Percentiles rank a stretch among this genome's conserved stretches.
Conservation (phyloP, 2,113 vertebrate genomes). For the Zootoca vivipara region DNA sequence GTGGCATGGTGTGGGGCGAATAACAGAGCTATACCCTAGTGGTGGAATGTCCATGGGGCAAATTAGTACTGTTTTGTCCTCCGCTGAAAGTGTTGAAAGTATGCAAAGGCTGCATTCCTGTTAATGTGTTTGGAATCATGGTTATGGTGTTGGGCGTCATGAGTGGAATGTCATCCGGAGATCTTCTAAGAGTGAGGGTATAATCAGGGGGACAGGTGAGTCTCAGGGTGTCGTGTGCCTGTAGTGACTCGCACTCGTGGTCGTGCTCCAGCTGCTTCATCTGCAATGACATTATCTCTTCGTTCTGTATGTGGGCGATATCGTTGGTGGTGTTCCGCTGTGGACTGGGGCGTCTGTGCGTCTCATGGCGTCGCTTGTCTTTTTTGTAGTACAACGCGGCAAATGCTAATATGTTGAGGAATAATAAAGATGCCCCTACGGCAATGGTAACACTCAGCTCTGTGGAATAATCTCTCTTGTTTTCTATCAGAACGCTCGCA, state of each 20-base stretch:
- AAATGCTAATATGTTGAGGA: slow-evolving; percentile 95
- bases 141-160: slow-evolving; percentile 95
- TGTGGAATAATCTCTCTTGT: slow-evolving; percentile 91
- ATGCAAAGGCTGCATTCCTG: slow-evolving; percentile 92
- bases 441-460: slow-evolving; percentile 96
- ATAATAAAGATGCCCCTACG: slow-evolving; percentile 92
- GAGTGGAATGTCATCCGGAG: slow-evolving; percentile 91
- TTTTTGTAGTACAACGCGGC: slow-evolving; percentile 96
- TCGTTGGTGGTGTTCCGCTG: slow-evolving; percentile 86
- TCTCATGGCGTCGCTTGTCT: slow-evolving; percentile 91
- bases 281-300: slow-evolving; percentile 93
- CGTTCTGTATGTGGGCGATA: slow-evolving; percentile 88
- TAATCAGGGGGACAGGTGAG: slow-evolving; percentile 93
- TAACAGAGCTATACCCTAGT: slow-evolving; percentile 90
- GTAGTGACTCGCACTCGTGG: slow-evolving; percentile 87
- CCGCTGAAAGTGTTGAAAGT: slow-evolving; percentile 93
- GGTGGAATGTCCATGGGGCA: slow-evolving; percentile 95
- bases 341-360: slow-evolving; percentile 88
- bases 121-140: slow-evolving; percentile 93
- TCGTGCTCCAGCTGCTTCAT: slow-evolving; percentile 94
- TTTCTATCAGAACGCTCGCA: slow-evolving; percentile 89
- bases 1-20: slow-evolving; percentile 39
- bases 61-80: slow-evolving; percentile 93
- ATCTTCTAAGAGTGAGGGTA: slow-evolving; percentile 90
- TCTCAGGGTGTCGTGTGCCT: slow-evolving; percentile 86